These are phyloP conservation scores for Acrossocheilus fasciatus DNA, from an alignment of 2,797 vertebrate species.

Conservation along the genomic window DNA sequence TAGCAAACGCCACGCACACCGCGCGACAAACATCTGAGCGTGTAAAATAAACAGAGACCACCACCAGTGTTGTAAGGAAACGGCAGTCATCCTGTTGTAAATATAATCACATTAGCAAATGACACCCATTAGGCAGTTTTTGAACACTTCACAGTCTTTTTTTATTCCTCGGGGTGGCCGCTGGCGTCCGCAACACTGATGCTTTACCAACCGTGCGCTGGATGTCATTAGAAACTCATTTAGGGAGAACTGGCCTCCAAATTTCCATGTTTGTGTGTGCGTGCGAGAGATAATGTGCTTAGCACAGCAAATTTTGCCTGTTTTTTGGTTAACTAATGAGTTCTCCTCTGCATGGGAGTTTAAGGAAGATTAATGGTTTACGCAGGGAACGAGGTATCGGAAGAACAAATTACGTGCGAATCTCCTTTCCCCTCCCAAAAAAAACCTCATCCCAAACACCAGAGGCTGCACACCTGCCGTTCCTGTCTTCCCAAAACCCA, in stretches of 20 bases:
- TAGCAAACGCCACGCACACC: conserved; percentile 73
- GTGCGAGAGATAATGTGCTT: conserved; percentile 54
- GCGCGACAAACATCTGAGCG: conserved; percentile 72
- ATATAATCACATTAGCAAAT: conserved; percentile 61
- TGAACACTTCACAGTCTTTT: conserved; percentile 13
- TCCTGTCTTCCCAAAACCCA: conserved; percentile 13
- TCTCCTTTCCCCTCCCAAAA: conserved; percentile 29
- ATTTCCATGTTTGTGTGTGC: conserved; percentile 42
- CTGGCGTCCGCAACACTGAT: conserved; percentile 21
- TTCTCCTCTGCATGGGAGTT: conserved; percentile 57
- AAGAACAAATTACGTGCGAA: conserved; percentile 56
- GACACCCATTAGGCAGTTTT: conserved; percentile 64
- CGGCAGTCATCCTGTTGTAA: conserved; percentile 42
- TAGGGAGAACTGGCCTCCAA: conserved; percentile 48
- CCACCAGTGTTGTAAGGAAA: conserved; percentile 28
- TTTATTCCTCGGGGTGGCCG: conserved; percentile 7
- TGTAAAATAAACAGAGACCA: conserved; percentile 76
- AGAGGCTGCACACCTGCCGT: conserved; percentile 59
- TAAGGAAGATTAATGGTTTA: conserved; percentile 60
- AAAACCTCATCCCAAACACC: conserved; percentile 37
- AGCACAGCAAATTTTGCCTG: conserved; percentile 54
- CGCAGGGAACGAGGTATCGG: conserved; percentile 49
- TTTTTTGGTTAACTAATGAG: conserved; percentile 61
- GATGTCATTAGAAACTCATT: conserved; percentile 62
- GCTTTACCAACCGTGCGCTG: conserved; percentile 45